These are phyloP conservation scores for Rotaria socialis DNA, from an alignment of 2,888 invertebrate genomes.

Conservation along the genomic window DNA sequence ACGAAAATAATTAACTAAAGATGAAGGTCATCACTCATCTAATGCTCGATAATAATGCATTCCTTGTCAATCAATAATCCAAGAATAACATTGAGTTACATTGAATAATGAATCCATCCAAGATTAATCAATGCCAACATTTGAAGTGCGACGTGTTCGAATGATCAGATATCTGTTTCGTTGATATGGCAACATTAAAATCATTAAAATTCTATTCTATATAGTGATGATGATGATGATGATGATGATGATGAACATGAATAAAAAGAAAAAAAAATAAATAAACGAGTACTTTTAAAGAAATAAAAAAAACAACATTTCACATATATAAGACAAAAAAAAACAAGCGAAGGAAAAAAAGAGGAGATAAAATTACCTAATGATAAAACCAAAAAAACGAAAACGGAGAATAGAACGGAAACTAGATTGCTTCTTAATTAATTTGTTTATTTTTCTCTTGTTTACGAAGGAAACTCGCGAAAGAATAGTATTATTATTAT, in stretches of 20 bases:
- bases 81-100: too few relatives aligned
- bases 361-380: conserved; percentile 15
- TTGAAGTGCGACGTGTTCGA: neutral
- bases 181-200: neutral
- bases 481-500: neutral
- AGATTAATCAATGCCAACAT: too few relatives aligned
- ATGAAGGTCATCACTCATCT: too few relatives aligned
- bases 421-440: neutral
- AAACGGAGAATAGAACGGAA: neutral
- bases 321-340: conserved; percentile 24
- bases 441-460: neutral
- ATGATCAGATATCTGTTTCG: neutral
- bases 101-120: too few relatives aligned
- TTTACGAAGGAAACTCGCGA: neutral
- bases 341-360: neutral
- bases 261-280: conserved; percentile 17
- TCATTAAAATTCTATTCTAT: conserved; percentile 16
- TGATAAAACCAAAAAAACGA: too few relatives aligned
- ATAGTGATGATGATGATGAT: neutral
- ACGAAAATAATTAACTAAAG: too few relatives aligned
- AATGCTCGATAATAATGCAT: too few relatives aligned
- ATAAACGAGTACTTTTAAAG: conserved; percentile 26
- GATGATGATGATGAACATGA: neutral
- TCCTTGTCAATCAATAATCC: too few relatives aligned
- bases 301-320: conserved; percentile 18